Conservation (phyloP, 1,140 invertebrate species). For the Drosophila sp. region DNA sequence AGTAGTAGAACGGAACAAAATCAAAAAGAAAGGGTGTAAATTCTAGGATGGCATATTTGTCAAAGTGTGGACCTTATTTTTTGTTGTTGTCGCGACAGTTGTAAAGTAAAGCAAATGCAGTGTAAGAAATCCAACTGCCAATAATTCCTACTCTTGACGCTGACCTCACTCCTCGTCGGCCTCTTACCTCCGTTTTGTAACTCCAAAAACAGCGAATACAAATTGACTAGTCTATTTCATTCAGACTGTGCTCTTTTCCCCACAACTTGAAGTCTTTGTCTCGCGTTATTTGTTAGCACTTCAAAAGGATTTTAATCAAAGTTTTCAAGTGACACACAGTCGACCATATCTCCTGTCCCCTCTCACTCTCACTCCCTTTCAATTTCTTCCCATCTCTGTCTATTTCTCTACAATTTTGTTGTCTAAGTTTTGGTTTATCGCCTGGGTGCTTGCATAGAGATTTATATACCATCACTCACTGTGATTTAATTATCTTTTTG, state of each 20-base stretch:
- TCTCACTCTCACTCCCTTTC: background rate
- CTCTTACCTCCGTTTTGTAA: constrained; percentile 23
- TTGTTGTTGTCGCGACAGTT: constrained; percentile 65
- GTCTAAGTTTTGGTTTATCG: constrained; percentile 38
- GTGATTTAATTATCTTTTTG: constrained; percentile 71
- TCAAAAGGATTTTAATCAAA: constrained; percentile 82
- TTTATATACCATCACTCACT: constrained; percentile 68
- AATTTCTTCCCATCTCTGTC: too few relatives aligned
- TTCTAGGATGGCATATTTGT: too few relatives aligned
- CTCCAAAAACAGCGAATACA: constrained; percentile 70
- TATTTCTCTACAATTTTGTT: constrained; percentile 6
- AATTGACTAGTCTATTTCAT: constrained; percentile 49
- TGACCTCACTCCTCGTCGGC: background rate
- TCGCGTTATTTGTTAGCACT: constrained; percentile 79
- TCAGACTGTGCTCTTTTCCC: background rate
- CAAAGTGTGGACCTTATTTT: too few relatives aligned
- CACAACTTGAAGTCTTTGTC: constrained; percentile 57
- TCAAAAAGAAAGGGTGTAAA: too few relatives aligned
- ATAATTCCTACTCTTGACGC: constrained; percentile 12
- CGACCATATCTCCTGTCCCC: constrained; percentile 30
- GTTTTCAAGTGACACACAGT: constrained; percentile 74
- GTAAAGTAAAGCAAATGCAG: constrained; percentile 41
- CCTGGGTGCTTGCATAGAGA: constrained; percentile 40
- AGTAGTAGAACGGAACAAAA: too few relatives aligned
- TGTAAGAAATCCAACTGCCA: constrained; percentile 55